Evolutionary conservation across 2,113 vertebrate species (phyloP), one percentile per base, ranked within the genome.

Genomic region (Corapipo altera): DNA sequence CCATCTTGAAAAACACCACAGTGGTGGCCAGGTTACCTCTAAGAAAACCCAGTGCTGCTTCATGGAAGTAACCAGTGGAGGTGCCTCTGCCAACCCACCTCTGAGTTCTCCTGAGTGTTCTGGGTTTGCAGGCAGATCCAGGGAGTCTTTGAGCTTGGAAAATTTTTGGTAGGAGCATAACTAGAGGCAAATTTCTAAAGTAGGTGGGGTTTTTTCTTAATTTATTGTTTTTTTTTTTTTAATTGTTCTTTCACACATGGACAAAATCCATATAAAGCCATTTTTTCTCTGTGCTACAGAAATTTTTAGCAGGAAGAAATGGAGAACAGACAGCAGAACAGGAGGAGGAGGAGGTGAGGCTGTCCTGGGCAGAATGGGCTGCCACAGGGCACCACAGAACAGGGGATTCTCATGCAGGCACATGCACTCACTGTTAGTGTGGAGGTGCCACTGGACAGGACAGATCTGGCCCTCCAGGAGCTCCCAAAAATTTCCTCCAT

Each of bases 11-110:
- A 35, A 78, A 64, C 3, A 5, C 14, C 19, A 0, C 0, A 0
- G 14, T 6, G 52, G 18, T 43, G 61, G 41, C 58, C 0, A 0
- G 21, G 15, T 8, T 1, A 5, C 14, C 11, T 15, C 69, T 49
- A 8, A 51, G 52, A n/a, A 51, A 24, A 6, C 49, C 20, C n/a
- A 9, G 35, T 1, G 11, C 28, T 18, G 46, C 39, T 15, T 46
- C 20, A 2, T 2, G 39, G 46, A 22, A 14, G 62, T 21, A n/a
- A 19, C 3, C 48, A 32, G 9, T 1, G 33, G 9, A 11, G 52
- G 54, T 35, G 17, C 39, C 20, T 58, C 58, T 51, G 27, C 33
- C 64, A 74, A 51, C 28, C 52, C 80, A 35, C 7, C 46, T 16
- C 4, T 0, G 52, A 15, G 58, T 69, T 46, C 52, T 64, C 28